These are phyloP conservation scores for Bos taurus DNA, from an alignment of 2,113 vertebrate genomes.

Conservation along the genomic window ARS-UCD2.0 NC_037346.1:22609001-22609500, in stretches of 20 bases:
- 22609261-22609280: not conserved
- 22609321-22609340: constrained; percentile 84
- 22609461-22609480: constrained; percentile 97
- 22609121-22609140: not conserved
- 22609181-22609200: constrained; percentile 92
- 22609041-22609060: not conserved
- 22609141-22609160: constrained; percentile 93
- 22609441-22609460: constrained; percentile 97
- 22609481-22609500: constrained; percentile 99
- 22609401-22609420: constrained; percentile 95
- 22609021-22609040: not conserved
- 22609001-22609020: not conserved
- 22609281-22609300: not conserved
- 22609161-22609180: constrained; percentile 91
- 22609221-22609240: constrained; percentile 98
- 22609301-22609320: not conserved
- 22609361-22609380: constrained; percentile 94
- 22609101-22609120: not conserved
- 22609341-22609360: constrained; percentile 94
- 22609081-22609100: not conserved
- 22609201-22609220: constrained; percentile 98
- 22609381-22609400: constrained; percentile 91
- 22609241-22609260: constrained; percentile 85
- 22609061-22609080: not conserved
- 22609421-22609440: constrained; percentile 99